Conservation (phyloP, 2,797 vertebrate genomes). For the Catharus ustulatus region DNA sequence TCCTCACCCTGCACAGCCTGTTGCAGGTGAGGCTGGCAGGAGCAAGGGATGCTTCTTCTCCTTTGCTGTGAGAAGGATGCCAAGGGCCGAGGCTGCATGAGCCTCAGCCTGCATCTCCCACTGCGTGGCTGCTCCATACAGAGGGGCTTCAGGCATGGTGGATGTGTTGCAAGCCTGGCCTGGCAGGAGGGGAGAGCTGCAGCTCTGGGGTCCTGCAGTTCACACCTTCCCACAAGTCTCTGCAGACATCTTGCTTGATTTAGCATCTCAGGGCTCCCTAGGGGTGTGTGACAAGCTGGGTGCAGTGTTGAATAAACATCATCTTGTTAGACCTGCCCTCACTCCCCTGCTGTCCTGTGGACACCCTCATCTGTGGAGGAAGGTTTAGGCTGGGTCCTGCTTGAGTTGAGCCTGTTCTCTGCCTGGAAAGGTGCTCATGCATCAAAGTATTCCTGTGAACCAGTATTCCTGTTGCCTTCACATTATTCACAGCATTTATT, state of each 20-base stretch:
- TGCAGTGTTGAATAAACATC: neutral
- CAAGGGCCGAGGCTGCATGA: neutral
- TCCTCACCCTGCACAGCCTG: neutral
- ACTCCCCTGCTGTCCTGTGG: neutral
- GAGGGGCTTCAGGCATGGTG: neutral
- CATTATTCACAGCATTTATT: accelerated
- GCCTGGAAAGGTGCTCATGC: neutral
- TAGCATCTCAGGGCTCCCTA: neutral
- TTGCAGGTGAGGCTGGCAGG: neutral
- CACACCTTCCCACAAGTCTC: neutral
- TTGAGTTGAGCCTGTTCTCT: neutral
- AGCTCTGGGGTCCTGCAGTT: neutral
- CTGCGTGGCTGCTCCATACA: neutral
- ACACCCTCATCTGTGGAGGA: neutral
- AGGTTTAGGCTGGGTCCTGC: neutral
- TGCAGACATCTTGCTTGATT: neutral
- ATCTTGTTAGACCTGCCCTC: neutral
- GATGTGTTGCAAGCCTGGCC: accelerated
- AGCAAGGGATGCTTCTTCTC: neutral
- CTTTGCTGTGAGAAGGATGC: neutral
- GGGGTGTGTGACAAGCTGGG: neutral
- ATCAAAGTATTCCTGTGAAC: accelerated
- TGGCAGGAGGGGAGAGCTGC: neutral
- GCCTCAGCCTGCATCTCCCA: neutral
- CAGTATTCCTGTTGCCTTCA: neutral